Percentiles rank a stretch among this genome's conserved stretches.
Evolutionary conservation across 2,888 invertebrate species (phyloP).

Genomic region (Oligia strigilis): DNA sequence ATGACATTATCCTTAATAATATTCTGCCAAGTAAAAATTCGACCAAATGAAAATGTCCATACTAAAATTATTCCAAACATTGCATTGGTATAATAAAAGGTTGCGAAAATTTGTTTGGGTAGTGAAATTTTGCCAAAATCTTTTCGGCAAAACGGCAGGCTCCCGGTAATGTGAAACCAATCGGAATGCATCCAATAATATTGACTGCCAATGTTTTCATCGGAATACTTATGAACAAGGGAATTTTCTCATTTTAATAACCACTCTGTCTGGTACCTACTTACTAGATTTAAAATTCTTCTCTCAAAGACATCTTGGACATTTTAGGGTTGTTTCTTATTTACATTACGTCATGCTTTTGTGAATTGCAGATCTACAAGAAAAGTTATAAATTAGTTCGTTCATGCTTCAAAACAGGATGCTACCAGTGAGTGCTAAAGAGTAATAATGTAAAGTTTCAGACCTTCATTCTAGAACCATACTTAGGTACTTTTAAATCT

Average conservation of each 20-base stretch:
- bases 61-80: too few species aligned
- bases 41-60: too few species aligned
- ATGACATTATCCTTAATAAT: too few species aligned
- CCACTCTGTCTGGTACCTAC: not conserved
- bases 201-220: conserved; percentile 8
- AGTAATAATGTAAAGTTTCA: not conserved
- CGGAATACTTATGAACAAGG: not conserved
- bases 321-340: not conserved
- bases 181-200: conserved; percentile 20
- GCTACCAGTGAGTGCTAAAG: not conserved
- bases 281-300: not conserved
- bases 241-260: not conserved
- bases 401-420: not conserved
- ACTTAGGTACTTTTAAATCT: not conserved
- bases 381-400: not conserved
- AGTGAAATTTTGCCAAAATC: too few species aligned
- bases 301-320: not conserved
- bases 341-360: not conserved
- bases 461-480: not conserved
- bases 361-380: not conserved
- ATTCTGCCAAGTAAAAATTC: too few species aligned
- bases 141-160: too few species aligned
- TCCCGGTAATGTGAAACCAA: conserved; percentile 24
- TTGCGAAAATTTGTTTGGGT: too few species aligned
- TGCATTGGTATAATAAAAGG: too few species aligned